Evolutionary conservation across 2,113 vertebrate species (phyloP).

Genomic region (Ctenodactylus gundi): DNA sequence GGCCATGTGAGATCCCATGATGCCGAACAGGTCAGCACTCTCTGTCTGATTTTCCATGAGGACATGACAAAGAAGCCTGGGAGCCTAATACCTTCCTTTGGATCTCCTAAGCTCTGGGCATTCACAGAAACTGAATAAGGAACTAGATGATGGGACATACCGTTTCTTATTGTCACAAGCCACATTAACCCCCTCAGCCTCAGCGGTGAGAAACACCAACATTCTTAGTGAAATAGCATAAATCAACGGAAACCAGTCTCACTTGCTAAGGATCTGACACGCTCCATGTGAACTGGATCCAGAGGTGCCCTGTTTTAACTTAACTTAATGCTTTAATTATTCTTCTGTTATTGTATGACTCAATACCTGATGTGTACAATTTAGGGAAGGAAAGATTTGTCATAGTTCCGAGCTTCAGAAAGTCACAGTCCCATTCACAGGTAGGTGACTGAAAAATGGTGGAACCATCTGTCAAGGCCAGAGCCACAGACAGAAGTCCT

Average conservation of each 20-base stretch:
- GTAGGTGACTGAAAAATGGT: too few relatives aligned
- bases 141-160: too few relatives aligned
- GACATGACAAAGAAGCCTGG: not conserved
- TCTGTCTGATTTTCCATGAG: not conserved
- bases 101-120: not conserved
- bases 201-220: not conserved
- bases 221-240: not conserved
- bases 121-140: not conserved
- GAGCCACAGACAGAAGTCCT: too few relatives aligned
- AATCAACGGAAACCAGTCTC: not conserved
- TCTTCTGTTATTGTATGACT: too few relatives aligned
- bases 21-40: rapidly evolving
- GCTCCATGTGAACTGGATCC: not conserved
- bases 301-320: not conserved
- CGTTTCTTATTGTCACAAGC: too few relatives aligned
- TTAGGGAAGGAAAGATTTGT: too few relatives aligned
- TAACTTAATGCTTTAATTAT: too few relatives aligned
- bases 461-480: too few relatives aligned
- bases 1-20: not conserved
- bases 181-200: not conserved
- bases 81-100: not conserved
- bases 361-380: too few relatives aligned
- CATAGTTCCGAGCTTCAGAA: too few relatives aligned
- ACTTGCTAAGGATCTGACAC: not conserved
- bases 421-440: too few relatives aligned